Conservation (phyloP, 1,140 invertebrate species). For the Drosophila pseudoobscura region DNA sequence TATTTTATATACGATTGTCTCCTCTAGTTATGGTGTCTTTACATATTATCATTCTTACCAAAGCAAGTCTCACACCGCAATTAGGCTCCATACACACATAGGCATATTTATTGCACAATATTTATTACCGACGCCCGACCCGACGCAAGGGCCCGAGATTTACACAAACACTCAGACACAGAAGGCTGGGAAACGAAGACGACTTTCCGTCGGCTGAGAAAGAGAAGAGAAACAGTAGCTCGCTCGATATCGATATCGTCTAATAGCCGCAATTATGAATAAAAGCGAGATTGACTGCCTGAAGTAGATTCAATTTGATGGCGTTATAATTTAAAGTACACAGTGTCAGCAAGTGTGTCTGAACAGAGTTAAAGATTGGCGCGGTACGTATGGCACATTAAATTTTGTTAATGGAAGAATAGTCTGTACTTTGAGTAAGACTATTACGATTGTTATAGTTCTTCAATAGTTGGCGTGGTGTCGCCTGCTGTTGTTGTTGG, state of each 20-base stretch:
- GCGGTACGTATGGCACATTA: constrained; percentile 54
- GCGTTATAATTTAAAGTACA: constrained; percentile 59
- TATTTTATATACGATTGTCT: too few species aligned
- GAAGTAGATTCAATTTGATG: constrained; percentile 26
- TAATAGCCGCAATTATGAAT: constrained; percentile 29
- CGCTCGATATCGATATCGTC: constrained; percentile 9
- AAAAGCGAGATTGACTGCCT: constrained; percentile 23
- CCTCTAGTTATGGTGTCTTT: too few species aligned
- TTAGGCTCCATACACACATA: constrained; percentile 1
- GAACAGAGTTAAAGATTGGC: constrained; percentile 22
- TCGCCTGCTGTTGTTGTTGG: constrained; percentile 53
- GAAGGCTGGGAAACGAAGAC: constrained; percentile 1
- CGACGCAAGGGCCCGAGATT: not conserved
- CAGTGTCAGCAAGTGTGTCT: constrained; percentile 23
- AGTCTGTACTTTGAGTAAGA: constrained; percentile 7
- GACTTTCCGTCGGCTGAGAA: constrained; percentile 43
- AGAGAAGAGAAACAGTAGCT: not conserved
- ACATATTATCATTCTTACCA: constrained; percentile 3
- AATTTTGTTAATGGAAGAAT: constrained; percentile 45
- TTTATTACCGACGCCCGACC: too few species aligned
- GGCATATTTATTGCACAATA: not conserved
- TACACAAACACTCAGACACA: not conserved
- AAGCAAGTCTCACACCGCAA: not conserved
- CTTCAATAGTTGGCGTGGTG: constrained; percentile 25
- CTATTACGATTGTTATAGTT: constrained; percentile 56